Evolutionary conservation across 1,140 invertebrate species (phyloP).

Genomic region (Bombus sylvicola): DNA sequence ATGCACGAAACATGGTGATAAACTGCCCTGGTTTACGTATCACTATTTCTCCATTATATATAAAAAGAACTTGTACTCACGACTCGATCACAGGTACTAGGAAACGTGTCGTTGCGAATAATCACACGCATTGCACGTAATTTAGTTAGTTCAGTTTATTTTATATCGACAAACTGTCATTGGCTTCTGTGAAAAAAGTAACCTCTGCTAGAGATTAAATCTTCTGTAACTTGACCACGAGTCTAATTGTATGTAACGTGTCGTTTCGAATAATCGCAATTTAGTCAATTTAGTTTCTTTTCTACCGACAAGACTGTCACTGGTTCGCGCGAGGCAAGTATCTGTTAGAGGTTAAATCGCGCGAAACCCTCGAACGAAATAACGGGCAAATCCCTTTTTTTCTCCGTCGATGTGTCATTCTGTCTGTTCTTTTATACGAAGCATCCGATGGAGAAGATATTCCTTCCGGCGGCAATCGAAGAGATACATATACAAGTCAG

Average conservation of each 20-base stretch:
- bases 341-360: neutral
- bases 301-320: no score
- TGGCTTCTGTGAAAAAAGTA: no score
- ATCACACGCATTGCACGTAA: neutral
- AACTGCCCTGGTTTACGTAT: conserved; percentile 44
- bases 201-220: no score
- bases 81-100: neutral
- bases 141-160: neutral
- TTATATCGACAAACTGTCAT: neutral
- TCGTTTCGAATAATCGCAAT: no score
- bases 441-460: neutral
- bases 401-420: neutral
- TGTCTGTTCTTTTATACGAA: neutral
- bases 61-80: neutral
- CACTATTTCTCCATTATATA: conserved; percentile 7
- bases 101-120: neutral
- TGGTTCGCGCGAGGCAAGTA: neutral
- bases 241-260: no score
- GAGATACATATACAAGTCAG: neutral
- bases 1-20: conserved; percentile 57
- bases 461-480: neutral
- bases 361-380: neutral
- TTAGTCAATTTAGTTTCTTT: no score
- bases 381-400: neutral
- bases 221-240: no score